A percentile compares a stretch with the other conserved stretches of the same genome.
Evolutionary conservation across 2,113 vertebrate species (phyloP).

Genomic region (Limanda limanda): DNA sequence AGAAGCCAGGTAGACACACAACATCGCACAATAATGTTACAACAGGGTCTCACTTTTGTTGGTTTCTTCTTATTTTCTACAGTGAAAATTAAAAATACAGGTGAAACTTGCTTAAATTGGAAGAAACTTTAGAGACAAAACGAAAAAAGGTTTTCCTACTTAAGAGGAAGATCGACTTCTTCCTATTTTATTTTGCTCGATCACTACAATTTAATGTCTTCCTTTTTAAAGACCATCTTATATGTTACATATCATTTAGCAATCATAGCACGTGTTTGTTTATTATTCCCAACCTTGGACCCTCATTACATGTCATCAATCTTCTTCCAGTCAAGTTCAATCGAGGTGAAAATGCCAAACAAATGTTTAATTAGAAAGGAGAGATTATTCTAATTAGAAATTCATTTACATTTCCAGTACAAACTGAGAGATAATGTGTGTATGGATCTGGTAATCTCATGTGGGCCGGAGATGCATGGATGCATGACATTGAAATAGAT

Average conservation of each 20-base stretch:
- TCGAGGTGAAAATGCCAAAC: conserved; percentile 19
- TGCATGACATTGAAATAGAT: conserved; percentile 35
- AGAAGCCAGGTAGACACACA: background rate
- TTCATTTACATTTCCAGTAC: background rate
- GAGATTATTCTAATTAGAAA: conserved; percentile 2
- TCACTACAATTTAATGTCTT: too few relatives aligned
- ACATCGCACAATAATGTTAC: background rate
- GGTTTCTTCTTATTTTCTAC: background rate
- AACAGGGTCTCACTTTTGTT: background rate
- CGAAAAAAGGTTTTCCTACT: background rate
- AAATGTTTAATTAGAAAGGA: conserved; percentile 13
- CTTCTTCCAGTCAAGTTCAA: background rate
- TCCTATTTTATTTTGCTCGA: too few relatives aligned
- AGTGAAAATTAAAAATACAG: background rate
- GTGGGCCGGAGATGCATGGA: conserved; percentile 13
- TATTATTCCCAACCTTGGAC: background rate
- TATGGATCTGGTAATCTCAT: conserved; percentile 13
- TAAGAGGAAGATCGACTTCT: too few relatives aligned
- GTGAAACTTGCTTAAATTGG: background rate
- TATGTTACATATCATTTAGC: too few relatives aligned
- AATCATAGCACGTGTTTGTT: too few relatives aligned
- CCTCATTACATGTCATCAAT: background rate
- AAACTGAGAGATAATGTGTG: background rate
- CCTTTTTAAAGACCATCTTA: too few relatives aligned
- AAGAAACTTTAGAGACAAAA: background rate